Conservation (phyloP, 2,797 vertebrate genomes). For the Crenichthys baileyi region DNA sequence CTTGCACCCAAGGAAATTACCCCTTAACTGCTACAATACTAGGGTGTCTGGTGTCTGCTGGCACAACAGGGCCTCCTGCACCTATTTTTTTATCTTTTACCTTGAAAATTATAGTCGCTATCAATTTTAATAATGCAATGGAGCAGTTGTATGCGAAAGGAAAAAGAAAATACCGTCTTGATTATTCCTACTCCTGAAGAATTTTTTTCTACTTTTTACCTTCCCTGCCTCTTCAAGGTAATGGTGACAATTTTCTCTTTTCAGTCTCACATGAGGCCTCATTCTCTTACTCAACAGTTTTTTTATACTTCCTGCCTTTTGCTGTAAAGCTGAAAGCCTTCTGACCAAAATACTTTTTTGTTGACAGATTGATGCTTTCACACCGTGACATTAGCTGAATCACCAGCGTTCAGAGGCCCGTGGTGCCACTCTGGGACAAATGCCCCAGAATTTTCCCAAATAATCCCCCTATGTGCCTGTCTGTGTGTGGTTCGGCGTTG, state of each 20-base stretch:
- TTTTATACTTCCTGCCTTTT: conserved; percentile 38
- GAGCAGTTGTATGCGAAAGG: conserved; percentile 51
- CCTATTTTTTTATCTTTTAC: conserved; percentile 49
- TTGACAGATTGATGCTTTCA: conserved; percentile 83
- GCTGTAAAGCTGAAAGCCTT: conserved; percentile 75
- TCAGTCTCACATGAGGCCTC: conserved; percentile 61
- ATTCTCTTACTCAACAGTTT: conserved; percentile 66
- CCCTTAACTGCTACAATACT: conserved; percentile 68
- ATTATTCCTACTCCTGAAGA: conserved; percentile 71
- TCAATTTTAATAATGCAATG: conserved; percentile 76
- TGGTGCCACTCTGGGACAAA: conserved; percentile 80
- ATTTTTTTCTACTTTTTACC: conserved; percentile 57
- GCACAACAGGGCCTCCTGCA: conserved; percentile 41
- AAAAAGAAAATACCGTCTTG: conserved; percentile 72
- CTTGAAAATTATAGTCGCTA: conserved; percentile 65
- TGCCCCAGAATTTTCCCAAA: conserved; percentile 83
- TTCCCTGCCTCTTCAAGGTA: conserved; percentile 69
- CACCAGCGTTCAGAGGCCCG: conserved; percentile 69
- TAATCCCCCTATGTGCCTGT: conserved; percentile 76
- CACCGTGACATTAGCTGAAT: conserved; percentile 81
- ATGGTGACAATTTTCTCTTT: conserved; percentile 81
- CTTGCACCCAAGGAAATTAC: conserved; percentile 58
- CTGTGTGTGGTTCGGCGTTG: conserved; percentile 54
- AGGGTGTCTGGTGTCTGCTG: conserved; percentile 52
- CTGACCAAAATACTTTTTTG: conserved; percentile 84